phyloP scores from a whole-genome alignment of 2,113 vertebrate species.

The Oncorhynchus kisutch region DNA sequence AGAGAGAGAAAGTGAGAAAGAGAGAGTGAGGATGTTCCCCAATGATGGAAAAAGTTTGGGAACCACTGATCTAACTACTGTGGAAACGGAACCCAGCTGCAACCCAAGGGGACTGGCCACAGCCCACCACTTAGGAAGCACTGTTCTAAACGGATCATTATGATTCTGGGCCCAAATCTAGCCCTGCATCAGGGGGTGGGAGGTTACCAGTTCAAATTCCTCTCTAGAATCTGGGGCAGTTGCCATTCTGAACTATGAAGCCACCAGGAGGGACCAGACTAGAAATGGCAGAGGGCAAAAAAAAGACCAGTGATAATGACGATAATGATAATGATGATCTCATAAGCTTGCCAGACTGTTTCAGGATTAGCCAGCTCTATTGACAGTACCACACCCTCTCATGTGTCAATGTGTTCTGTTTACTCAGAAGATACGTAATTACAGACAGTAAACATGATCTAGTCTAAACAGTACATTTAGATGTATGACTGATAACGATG shows the following conservation, averaged over 20 bases:
- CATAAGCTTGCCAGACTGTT: not conserved
- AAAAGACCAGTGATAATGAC: not conserved
- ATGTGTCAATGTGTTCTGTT: not conserved
- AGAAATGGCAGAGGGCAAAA: not conserved
- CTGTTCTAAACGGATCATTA: constrained; percentile 25
- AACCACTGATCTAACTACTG: too few relatives aligned
- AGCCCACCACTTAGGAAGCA: too few relatives aligned
- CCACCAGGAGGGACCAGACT: not conserved
- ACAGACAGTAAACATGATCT: not conserved
- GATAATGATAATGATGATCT: not conserved
- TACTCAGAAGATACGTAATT: not conserved
- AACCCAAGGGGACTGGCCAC: not conserved
- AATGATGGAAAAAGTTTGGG: too few relatives aligned
- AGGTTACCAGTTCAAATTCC: constrained; percentile 54
- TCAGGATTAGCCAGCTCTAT: not conserved
- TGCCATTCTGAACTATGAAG: constrained; percentile 50
- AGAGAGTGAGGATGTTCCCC: too few relatives aligned
- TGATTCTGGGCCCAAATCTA: constrained; percentile 45
- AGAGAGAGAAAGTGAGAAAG: too few relatives aligned
- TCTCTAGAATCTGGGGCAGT: constrained; percentile 52
- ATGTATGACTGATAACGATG: not conserved
- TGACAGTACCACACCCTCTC: not conserved
- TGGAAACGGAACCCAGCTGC: not conserved
- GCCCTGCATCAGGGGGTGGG: constrained; percentile 25
- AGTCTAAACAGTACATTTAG: not conserved